Evolutionary conservation across 2,113 vertebrate species (phyloP), one percentile per base, ranked within the genome.

Genomic region (Ciconia maguari): DNA sequence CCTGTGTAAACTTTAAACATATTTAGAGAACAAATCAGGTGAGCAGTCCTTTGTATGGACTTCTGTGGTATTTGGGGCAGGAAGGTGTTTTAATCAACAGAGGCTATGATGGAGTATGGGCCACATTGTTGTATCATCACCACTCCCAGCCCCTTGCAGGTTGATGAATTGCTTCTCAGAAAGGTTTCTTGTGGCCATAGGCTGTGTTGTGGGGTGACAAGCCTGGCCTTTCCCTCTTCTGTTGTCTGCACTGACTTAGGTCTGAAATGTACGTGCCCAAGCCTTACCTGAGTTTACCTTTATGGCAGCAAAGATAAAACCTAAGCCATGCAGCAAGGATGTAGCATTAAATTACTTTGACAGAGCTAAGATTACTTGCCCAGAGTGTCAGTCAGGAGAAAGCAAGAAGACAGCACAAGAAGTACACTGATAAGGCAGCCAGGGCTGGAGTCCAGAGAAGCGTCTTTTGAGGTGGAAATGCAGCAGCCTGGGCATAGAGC

Each of bases 291-390:
- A 89, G 44, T 49, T 93, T 94, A 64, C 51, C 46, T 88, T 87
- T 75, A 54, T 21, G 41, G 68, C 42, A 88, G 61, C 62, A 82
- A 88, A 79, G 90, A 95, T 94, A 91, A 93, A 93, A 78, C 52
- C 70, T 38, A 29, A 92, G 86, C 89, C 6, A 2, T 10, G 21
- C 72, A 94, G 57, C 78, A 54, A 81, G 46, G 89, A 89, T 11
- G 7, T 15, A 57, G 71, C 92, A 84, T 84, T 93, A 95, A 90
- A 96, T 94, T 93, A 94, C 84, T 95, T 70, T 94, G 94, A 90
- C 94, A 96, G 93, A 85, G 41, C 76, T 62, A 79, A 71, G 71
- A 89, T 90, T 86, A 44, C 58, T 90, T 79, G 48, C 66, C 80
- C 81, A 90, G 71, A 83, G 49, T 90, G 86, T 70, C 89, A 90